Evolutionary conservation across 2,113 vertebrate genomes (phyloP).

Genomic region (Erythrocercus mccallii): DNA sequence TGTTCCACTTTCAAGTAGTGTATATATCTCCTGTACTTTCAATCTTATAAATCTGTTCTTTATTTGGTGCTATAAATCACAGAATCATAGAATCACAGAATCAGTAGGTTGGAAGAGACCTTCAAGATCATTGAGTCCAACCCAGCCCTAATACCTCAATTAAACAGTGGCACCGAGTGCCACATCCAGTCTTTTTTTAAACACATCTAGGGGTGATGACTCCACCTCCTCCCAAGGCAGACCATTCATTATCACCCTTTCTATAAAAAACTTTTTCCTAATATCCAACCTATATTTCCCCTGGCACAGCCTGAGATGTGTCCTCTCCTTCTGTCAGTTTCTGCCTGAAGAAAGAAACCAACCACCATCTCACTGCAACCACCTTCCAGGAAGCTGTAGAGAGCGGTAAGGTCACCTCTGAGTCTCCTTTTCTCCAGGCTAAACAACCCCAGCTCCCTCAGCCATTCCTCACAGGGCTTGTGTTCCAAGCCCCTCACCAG

Average conservation of each 20-base stretch:
- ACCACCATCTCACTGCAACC: background rate
- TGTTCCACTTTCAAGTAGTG: background rate
- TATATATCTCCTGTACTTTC: background rate
- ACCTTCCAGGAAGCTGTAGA: background rate
- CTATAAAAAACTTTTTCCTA: background rate
- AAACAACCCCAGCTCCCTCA: background rate
- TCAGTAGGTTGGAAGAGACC: background rate
- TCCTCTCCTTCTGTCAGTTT: background rate
- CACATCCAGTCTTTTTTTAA: background rate
- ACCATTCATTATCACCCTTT: background rate
- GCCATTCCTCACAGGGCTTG: background rate
- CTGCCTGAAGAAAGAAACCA: background rate
- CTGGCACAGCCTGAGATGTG: background rate
- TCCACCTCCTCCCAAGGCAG: background rate
- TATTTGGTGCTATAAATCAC: background rate
- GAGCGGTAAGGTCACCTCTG: background rate
- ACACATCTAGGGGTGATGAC: background rate
- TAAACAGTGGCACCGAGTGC: background rate
- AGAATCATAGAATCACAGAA: background rate
- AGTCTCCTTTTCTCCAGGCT: background rate
- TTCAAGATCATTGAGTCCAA: background rate
- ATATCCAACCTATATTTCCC: background rate
- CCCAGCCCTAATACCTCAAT: background rate
- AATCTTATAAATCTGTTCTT: background rate
- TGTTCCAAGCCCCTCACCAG: background rate